Evolutionary conservation across 2,797 vertebrate species (phyloP).

Genomic region (Atherinosoma microstoma): DNA sequence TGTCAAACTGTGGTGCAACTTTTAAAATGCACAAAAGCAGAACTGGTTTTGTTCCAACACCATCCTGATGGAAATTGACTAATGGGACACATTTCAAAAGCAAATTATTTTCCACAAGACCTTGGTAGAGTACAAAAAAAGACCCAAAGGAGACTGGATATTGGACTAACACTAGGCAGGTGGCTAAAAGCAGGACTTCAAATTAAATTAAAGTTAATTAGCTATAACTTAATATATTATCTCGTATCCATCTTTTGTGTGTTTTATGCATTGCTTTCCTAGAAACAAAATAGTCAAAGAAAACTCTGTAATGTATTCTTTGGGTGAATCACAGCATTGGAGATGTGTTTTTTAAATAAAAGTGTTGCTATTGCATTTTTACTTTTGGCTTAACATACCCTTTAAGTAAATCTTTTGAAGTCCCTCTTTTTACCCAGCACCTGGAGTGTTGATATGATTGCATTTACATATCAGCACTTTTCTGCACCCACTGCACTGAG

Average conservation of each 20-base stretch:
- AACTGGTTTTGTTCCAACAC: neutral
- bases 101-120: neutral
- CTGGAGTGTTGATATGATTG: neutral
- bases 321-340: constrained; percentile 3
- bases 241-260: neutral
- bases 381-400: constrained; percentile 39
- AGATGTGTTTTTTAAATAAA: neutral
- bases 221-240: neutral
- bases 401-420: constrained; percentile 13
- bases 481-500: constrained; percentile 15
- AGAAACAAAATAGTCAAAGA: neutral
- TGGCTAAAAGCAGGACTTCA: neutral
- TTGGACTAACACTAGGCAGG: neutral
- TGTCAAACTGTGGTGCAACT: neutral
- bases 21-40: neutral
- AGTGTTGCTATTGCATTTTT: neutral
- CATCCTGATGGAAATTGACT: neutral
- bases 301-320: neutral
- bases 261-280: neutral
- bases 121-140: neutral
- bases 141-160: neutral
- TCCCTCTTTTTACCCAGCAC: neutral
- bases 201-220: neutral
- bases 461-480: neutral
- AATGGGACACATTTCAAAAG: neutral